Base-by-base conservation (phyloP, 2,888 invertebrate genomes). In the Nemurella pictetii region DNA sequence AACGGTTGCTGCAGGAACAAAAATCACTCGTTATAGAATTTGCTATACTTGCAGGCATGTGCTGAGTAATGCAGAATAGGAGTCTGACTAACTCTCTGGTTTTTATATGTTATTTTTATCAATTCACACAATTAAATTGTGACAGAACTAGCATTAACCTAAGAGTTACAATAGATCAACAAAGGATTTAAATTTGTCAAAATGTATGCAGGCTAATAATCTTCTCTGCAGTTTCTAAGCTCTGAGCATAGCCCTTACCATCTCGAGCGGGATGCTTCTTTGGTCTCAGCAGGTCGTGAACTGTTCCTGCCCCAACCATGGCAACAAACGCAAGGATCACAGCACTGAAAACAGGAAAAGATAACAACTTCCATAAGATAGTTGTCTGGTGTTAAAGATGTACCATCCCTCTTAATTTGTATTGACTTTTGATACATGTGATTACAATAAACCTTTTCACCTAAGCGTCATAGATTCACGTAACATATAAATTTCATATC, bases 291-390 rank as follows among this genome's bases (percentile, higher is more conserved):
- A 84, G n/a, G 26, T 84, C 84, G n/a, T 80, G 73, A 15, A 72
- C 28, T 25, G 84, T 84, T 80, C 80, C 84, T 28, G 72, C 80
- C 12, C 25, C 84, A 80, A 84, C 84, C 72, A 84, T 12, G 3
- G 55, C 25, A 15, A 80, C 55, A 28, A 84, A 84, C 25, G 55
- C 27, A 28, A 80, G 25, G 78, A 84, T 28, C 9, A 84, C 36
- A 0, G 30, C 55, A 15, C 84, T 84, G 74, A 27, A 80, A 72
- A 81, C 26, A 82, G 25, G 35, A 74, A 3, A 83, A 7, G 15
- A 55, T 55, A 27, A 72, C 84, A 27, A 25, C 80, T 80, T 15
- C 81, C 28, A 84, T 80, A 25, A 80, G 4, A 32, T 80, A 80
- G 72, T 84, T 80, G 9, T 73, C 84, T 4, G 26, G 12, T 20